Conservation (phyloP, 2,888 invertebrate genomes). For the Stenolophus ochropezus region DNA sequence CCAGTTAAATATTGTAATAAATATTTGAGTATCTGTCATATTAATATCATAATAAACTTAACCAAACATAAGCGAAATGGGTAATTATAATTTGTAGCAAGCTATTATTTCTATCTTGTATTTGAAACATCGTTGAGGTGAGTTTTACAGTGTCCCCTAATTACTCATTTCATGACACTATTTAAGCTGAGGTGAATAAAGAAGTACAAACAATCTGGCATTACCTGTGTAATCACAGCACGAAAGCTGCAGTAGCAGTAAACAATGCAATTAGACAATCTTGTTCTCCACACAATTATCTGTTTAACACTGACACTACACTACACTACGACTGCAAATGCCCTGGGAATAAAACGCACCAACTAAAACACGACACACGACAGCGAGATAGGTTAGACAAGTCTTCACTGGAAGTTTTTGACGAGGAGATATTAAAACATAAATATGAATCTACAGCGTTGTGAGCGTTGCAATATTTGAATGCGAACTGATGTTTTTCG, state of each 20-base stretch:
- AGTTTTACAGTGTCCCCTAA: not conserved
- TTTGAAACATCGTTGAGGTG: not conserved
- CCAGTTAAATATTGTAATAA: too few species aligned
- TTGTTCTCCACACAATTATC: conserved; percentile 46
- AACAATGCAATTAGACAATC: conserved; percentile 46
- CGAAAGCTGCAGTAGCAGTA: conserved; percentile 9
- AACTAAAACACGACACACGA: not conserved
- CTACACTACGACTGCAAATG: not conserved
- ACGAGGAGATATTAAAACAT: not conserved
- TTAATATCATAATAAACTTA: too few species aligned
- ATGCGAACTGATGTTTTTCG: too few species aligned
- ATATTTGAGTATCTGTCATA: too few species aligned
- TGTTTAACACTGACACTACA: conserved; percentile 25
- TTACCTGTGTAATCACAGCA: conserved; percentile 43
- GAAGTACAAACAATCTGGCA: conserved; percentile 28
- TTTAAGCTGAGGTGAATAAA: conserved; percentile 26
- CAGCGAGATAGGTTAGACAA: conserved; percentile 2
- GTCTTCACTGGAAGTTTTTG: not conserved
- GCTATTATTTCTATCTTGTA: not conserved
- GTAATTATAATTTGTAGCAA: not conserved
- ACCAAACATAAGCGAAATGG: not conserved
- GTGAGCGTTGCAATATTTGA: too few species aligned
- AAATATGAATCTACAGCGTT: too few species aligned
- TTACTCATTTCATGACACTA: conserved; percentile 7
- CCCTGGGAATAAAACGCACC: not conserved